Base-by-base conservation (phyloP, 2,113 vertebrate genomes). In the Candoia aspera region DNA sequence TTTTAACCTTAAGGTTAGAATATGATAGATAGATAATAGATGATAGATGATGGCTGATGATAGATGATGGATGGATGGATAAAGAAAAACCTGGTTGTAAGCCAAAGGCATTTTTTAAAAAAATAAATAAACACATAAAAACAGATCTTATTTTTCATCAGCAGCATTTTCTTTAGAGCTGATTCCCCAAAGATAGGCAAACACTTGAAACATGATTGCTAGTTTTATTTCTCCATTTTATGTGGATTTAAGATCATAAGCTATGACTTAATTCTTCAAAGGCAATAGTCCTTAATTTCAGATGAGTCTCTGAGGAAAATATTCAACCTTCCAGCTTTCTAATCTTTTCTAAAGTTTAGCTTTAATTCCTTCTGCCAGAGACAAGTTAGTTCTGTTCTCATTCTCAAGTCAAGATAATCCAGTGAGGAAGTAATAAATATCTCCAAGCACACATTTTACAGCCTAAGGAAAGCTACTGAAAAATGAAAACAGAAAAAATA, bases 201-300 rank as follows among this genome's bases (percentile, higher is more conserved):
- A 33, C 59, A 55, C 46, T 90, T 94, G 55, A 94, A 95, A 92
- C 84, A 49, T 87, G 92, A 94, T 26, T 88, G 59, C 11, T 93
- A 89, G 64, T 89, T 94, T 95, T 96, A 84, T 95, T 94, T 93
- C 64, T 46, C 88, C 59, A 64, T 96, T 93, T 92, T 59, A 42
- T 55, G 29, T 93, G 37, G 42, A 87, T 86, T 93, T 92, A 86
- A 0, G 0, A 58, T 92, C 64, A 86, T 26, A 91, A 94, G 42
- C 58, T 89, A 87, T 46, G 91, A 86, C 89, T 94, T 93, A 92
- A 87, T 92, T 93, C 86, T 94, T 90, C 60, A 49, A n/a, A 83
- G 90, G 15, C 89, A 6, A 59, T 19, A 92, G n/a, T 60, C 0
- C 84, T 90, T 5, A 89, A 93, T 90, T 94, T 94, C 90, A 89